phyloP scores from a whole-genome alignment of 2,888 invertebrate species.

The Hypsopygia costalis region DNA sequence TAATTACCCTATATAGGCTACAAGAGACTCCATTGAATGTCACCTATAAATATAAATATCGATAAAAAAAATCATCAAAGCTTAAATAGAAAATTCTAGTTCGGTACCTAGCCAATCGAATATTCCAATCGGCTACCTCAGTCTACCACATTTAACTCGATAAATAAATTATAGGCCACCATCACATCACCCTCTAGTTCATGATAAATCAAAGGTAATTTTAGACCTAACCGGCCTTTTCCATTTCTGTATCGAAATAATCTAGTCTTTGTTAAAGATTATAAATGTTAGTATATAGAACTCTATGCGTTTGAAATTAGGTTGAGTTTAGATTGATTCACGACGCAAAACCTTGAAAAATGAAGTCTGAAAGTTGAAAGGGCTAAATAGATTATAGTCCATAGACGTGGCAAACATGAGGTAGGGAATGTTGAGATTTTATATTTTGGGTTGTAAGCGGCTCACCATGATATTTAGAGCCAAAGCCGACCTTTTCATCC shows the following conservation, averaged over 20 bases:
- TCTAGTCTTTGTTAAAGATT: neutral
- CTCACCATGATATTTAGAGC: no score
- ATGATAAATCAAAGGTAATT: slow-evolving; percentile 1
- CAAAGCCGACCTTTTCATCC: no score
- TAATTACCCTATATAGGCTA: no score
- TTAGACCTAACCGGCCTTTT: slow-evolving; percentile 1
- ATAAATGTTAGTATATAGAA: neutral
- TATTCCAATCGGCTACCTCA: slow-evolving; percentile 1
- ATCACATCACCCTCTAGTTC: neutral
- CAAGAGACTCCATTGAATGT: no score
- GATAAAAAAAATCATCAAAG: no score
- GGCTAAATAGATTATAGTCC: slow-evolving; percentile 28
- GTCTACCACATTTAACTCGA: neutral
- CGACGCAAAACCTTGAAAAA: neutral
- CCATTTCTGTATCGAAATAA: slow-evolving; percentile 4
- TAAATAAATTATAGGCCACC: neutral
- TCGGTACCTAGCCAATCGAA: neutral
- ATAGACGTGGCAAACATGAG: slow-evolving; percentile 8
- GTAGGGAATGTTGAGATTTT: no score
- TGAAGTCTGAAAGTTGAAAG: slow-evolving; percentile 21
- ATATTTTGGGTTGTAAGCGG: no score
- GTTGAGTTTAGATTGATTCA: neutral
- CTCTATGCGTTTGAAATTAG: neutral
- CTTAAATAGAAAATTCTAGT: no score
- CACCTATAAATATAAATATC: no score